Evolutionary conservation across 2,888 invertebrate species (phyloP).

Genomic region (Nematopogon swammerdamellus): DNA sequence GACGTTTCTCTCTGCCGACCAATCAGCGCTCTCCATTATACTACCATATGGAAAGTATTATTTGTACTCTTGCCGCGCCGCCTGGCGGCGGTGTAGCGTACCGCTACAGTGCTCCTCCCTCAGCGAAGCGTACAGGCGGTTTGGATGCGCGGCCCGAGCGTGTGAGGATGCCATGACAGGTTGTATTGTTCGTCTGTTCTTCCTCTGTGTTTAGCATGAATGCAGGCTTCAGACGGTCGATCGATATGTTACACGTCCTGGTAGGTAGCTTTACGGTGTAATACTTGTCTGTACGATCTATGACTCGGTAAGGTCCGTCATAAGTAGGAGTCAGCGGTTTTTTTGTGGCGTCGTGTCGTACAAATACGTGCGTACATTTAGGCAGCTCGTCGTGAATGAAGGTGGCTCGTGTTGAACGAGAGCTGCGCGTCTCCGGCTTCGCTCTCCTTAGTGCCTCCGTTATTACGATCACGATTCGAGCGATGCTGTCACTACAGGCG

Average conservation of each 20-base stretch:
- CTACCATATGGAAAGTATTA: too few species aligned
- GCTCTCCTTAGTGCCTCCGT: too few species aligned
- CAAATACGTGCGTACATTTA: constrained; percentile 13
- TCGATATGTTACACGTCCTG: constrained; percentile 7
- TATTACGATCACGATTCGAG: too few species aligned
- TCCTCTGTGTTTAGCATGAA: constrained; percentile 4
- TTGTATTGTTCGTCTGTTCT: background rate
- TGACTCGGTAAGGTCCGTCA: constrained; percentile 12
- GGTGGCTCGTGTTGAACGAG: background rate
- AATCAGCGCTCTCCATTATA: too few species aligned
- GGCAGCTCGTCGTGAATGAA: constrained; percentile 6
- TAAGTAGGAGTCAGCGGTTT: constrained; percentile 14
- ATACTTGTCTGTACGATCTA: constrained; percentile 9
- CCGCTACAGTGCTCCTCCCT: too few species aligned
- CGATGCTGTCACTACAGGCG: background rate
- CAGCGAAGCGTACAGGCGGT: background rate
- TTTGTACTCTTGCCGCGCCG: too few species aligned
- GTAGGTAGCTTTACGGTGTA: constrained; percentile 8
- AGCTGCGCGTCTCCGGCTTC: too few species aligned
- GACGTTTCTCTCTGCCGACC: too few species aligned
- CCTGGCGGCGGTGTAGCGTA: too few species aligned
- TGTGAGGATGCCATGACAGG: background rate
- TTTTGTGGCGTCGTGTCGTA: constrained; percentile 13
- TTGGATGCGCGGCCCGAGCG: background rate
- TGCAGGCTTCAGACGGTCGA: constrained; percentile 15